Evolutionary conservation across 2,113 vertebrate species (phyloP).

Genomic region (Parus major): DNA sequence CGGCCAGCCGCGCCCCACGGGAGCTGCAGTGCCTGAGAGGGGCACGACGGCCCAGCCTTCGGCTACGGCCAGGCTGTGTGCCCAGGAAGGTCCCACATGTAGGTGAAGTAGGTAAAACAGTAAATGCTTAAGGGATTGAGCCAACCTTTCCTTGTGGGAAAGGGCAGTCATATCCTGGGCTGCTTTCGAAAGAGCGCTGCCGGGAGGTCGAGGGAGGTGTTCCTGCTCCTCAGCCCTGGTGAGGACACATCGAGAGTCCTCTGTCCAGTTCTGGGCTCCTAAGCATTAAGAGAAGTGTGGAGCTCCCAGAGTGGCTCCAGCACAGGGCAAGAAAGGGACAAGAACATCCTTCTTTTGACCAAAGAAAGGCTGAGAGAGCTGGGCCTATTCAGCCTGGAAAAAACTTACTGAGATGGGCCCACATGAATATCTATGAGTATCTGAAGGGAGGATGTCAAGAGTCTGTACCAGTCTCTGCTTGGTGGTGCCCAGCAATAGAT

Average conservation of each 20-base stretch:
- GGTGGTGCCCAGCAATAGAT: background rate
- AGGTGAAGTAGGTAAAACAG: background rate
- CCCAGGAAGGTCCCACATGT: rapidly evolving
- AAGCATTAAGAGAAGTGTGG: background rate
- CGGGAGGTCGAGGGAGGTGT: background rate
- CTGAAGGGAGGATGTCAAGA: background rate
- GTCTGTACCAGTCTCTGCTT: background rate
- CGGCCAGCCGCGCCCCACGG: rapidly evolving
- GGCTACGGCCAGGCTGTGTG: rapidly evolving
- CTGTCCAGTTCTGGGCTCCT: background rate
- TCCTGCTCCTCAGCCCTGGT: background rate
- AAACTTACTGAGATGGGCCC: background rate
- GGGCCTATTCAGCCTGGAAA: background rate
- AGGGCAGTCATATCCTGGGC: background rate
- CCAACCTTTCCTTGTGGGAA: background rate
- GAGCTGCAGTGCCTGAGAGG: background rate
- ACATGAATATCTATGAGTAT: background rate
- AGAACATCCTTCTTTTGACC: background rate
- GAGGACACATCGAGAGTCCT: background rate
- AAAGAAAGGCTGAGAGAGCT: background rate
- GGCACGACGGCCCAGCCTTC: rapidly evolving
- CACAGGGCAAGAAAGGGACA: background rate
- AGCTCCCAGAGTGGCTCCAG: rapidly evolving
- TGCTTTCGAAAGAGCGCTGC: background rate
- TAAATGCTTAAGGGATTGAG: rapidly evolving